Conservation (phyloP, 2,888 invertebrate genomes). For the Cecidostiba fungosa region DNA sequence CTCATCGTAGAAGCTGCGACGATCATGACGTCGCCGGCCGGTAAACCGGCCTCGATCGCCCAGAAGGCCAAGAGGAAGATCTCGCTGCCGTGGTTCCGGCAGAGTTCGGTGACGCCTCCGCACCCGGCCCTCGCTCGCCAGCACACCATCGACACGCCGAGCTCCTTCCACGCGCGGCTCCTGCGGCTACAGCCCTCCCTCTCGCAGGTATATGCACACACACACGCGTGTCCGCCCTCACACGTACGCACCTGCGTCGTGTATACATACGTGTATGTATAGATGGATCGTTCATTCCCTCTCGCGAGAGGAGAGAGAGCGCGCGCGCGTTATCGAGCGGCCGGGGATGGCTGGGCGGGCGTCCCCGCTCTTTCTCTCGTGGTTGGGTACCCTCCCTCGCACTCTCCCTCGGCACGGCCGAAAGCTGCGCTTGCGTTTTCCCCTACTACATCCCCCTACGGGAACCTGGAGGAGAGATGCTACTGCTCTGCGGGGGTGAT, state of each 20-base stretch:
- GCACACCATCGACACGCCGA: slow-evolving; percentile 94
- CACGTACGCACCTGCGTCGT: not conserved
- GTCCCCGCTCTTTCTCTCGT: not conserved
- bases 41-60: slow-evolving; percentile 75
- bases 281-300: not conserved
- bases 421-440: slow-evolving; percentile 36
- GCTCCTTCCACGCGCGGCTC: slow-evolving; percentile 90
- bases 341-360: slow-evolving; percentile 17
- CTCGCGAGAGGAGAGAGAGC: not conserved
- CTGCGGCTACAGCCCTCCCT: slow-evolving; percentile 86
- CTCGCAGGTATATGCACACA: slow-evolving; percentile 80
- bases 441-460: not conserved
- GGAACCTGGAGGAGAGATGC: not conserved
- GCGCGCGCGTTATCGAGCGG: slow-evolving; percentile 59
- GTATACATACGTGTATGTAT: too few relatives aligned
- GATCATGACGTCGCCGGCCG: slow-evolving; percentile 67
- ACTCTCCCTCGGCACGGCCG: too few relatives aligned
- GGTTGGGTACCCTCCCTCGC: slow-evolving; percentile 15
- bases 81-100: slow-evolving; percentile 94
- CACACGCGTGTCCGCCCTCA: not conserved
- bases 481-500: not conserved
- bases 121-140: slow-evolving; percentile 90
- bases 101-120: slow-evolving; percentile 88
- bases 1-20: not conserved
- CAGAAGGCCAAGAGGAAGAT: slow-evolving; percentile 91